Percentiles rank a stretch among this genome's conserved stretches.
These are phyloP conservation scores for Ploceus nigricollis DNA, from an alignment of 2,113 vertebrate species.

Conservation along the genomic window DNA sequence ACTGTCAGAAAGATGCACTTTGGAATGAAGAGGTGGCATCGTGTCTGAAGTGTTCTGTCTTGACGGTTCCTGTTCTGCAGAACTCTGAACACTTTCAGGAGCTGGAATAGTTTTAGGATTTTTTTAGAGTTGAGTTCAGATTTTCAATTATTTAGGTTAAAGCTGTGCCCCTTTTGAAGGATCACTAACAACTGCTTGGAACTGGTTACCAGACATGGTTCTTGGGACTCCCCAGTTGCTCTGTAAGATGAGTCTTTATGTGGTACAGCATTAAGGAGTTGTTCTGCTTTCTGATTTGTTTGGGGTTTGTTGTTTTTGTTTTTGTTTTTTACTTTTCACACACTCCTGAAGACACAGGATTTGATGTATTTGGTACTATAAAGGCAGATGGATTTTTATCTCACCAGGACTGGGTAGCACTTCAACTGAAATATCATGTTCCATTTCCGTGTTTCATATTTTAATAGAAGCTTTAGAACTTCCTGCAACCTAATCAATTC, in stretches of 20 bases:
- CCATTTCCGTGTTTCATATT: background rate
- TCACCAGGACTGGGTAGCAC: background rate
- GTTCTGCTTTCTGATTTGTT: background rate
- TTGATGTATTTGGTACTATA: background rate
- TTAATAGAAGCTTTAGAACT: background rate
- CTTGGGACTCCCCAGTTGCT: background rate
- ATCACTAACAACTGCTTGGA: background rate
- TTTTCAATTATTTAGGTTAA: background rate
- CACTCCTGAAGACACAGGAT: background rate
- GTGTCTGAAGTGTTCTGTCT: background rate
- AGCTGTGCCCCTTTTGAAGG: background rate
- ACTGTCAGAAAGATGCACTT: background rate
- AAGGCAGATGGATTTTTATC: background rate
- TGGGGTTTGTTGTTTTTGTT: background rate
- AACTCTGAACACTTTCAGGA: background rate
- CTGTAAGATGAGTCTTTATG: background rate
- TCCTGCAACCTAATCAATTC: background rate
- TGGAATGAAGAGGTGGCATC: background rate
- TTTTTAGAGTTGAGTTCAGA: background rate
- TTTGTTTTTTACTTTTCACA: background rate
- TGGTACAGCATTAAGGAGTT: background rate
- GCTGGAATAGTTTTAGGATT: background rate
- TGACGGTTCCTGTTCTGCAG: background rate
- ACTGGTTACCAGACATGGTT: background rate
- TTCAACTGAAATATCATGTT: background rate